Percentiles rank a stretch among this genome's conserved stretches.
phyloP scores from a whole-genome alignment of 2,888 invertebrate genomes.

The Himalopsyche kuldschensis region DNA sequence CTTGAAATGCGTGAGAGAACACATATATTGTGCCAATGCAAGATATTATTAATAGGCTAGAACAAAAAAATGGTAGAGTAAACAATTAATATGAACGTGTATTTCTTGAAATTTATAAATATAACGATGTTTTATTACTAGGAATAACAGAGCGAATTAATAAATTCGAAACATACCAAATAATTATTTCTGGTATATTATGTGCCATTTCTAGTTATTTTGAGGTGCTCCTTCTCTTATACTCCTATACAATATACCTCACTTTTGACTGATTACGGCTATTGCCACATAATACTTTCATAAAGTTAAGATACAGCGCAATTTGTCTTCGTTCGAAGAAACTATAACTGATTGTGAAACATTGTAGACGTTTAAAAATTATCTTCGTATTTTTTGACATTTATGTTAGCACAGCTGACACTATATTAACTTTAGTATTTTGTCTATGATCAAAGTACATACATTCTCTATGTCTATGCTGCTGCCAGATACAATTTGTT shows the following conservation, averaged over 20 bases:
- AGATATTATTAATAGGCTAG: conserved; percentile 51
- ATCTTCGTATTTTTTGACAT: not conserved
- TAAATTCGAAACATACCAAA: not conserved
- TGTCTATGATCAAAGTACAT: no score
- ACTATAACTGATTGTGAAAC: not conserved
- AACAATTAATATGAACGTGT: not conserved
- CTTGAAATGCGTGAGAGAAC: conserved; percentile 50
- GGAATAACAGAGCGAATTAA: not conserved
- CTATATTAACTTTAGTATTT: no score
- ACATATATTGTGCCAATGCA: conserved; percentile 52
- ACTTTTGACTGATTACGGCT: not conserved
- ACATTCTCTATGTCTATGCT: no score
- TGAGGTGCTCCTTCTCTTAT: not conserved
- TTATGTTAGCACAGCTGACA: not conserved
- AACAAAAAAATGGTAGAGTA: conserved; percentile 43
- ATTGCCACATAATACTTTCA: not conserved
- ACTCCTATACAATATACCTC: not conserved
- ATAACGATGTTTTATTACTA: no score
- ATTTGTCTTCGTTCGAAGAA: not conserved
- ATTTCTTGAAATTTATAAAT: not conserved
- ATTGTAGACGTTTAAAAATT: not conserved
- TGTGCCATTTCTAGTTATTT: not conserved
- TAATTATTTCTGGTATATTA: not conserved
- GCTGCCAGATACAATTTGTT: no score
- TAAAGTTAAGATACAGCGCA: not conserved